Base-by-base conservation (phyloP, 2,888 invertebrate species). In the Himalopsyche kuldschensis region DNA sequence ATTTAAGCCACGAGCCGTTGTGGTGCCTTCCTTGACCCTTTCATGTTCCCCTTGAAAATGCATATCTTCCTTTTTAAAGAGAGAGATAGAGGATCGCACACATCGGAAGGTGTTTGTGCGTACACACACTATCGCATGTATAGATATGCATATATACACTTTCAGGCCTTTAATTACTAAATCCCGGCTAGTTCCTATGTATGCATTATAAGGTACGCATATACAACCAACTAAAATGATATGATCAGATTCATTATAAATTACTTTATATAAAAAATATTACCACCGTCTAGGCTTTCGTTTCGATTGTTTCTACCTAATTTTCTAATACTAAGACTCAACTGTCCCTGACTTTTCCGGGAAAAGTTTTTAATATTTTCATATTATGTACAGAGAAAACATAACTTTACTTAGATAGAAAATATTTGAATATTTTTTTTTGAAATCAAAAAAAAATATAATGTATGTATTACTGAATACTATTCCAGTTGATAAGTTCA, bases 61-160 rank as follows among this genome's bases (percentile, higher is more conserved):
- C 89, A 89, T 90, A 89, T 89, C 89, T 90, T 89, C 89, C 89
- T 89, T 88, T 88, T 88, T 88, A 88, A 88, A 88, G 88, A 88
- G 88, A 87, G 89, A 89, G 89, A 89, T 88, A 86, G 87, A 87
- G 89, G 88, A 69, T 30, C 82, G 31, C 82, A 46, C 78, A 27
- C 78, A 27, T 30, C 10, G n/a, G 10, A 30, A 17, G 32, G 35
- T 47, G 46, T 78, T 46, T 78, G 78, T 78, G 47, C 47, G 78
- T 46, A 46, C 30, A 78, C 78, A 41, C 30, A 31, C 24, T 27
- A 15, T 27, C 32, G 46, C 46, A 30, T 24, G 41, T 80, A 11
- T 24, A 27, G 17, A n/a, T 48, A 75, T 46, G 75, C 11, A 69
- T 75, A 78, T 79, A 63, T 82, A 78, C 48, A 81, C 81, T 79